Evolutionary conservation across 2,888 invertebrate genomes (phyloP).

Genomic region (Dilophus febrilis): DNA sequence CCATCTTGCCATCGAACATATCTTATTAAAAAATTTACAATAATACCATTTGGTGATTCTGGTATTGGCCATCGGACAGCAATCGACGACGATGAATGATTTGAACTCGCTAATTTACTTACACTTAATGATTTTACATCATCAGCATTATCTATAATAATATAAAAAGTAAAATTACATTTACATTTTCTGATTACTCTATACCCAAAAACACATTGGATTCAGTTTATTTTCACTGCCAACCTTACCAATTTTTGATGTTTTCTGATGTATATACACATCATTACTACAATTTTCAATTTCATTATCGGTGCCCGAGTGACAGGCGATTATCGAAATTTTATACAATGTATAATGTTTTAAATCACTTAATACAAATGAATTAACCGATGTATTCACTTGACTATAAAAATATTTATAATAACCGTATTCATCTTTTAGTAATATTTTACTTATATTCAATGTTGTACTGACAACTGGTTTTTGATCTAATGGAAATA

Average conservation of each 20-base stretch:
- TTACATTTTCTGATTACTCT: too few species aligned
- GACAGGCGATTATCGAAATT: slow-evolving; percentile 60
- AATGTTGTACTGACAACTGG: background rate
- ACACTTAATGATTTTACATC: slow-evolving; percentile 36
- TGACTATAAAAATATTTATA: slow-evolving; percentile 14
- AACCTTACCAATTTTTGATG: slow-evolving; percentile 29
- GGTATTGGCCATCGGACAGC: slow-evolving; percentile 70
- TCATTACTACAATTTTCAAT: slow-evolving; percentile 37
- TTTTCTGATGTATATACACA: slow-evolving; percentile 32
- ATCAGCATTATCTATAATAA: slow-evolving; percentile 54
- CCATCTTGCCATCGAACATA: slow-evolving; percentile 50
- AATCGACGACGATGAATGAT: slow-evolving; percentile 34
- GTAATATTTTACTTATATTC: background rate
- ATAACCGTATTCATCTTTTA: slow-evolving; percentile 7
- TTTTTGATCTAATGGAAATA: background rate
- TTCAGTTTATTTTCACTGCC: too few species aligned
- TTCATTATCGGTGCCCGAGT: slow-evolving; percentile 32
- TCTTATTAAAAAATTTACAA: slow-evolving; percentile 68
- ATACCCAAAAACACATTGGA: slow-evolving; percentile 4
- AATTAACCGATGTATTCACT: slow-evolving; percentile 22
- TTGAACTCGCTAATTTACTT: slow-evolving; percentile 15
- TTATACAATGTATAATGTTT: slow-evolving; percentile 65
- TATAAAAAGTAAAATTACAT: slow-evolving; percentile 10
- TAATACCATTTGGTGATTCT: slow-evolving; percentile 66
- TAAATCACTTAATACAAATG: slow-evolving; percentile 41